A percentile compares a stretch with the other conserved stretches of the same genome.
Conservation (phyloP, 1,140 invertebrate species). For the Eriocheir sinensis region DNA sequence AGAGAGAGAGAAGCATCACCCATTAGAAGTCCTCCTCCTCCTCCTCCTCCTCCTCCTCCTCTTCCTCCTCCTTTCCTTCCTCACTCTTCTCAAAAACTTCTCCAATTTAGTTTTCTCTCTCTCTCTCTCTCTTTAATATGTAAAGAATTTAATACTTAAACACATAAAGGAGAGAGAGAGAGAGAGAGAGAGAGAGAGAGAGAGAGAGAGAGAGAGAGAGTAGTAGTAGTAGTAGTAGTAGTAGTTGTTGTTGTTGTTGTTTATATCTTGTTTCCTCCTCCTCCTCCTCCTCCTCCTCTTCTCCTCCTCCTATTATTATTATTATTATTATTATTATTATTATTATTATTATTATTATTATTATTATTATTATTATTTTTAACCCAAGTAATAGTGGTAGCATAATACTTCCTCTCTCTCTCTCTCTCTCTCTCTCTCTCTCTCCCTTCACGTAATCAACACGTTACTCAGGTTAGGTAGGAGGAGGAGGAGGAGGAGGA, state of each 20-base stretch:
- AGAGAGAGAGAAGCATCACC: no score
- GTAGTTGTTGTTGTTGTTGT: not conserved
- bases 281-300: not conserved
- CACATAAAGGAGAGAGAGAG: no score
- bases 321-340: not conserved
- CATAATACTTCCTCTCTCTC: not conserved
- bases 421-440: slow-evolving; percentile 35
- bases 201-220: no score
- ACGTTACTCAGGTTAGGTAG: not conserved
- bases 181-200: no score
- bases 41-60: no score
- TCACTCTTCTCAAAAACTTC: no score
- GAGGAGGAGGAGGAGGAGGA: not conserved
- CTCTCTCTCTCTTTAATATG: no score
- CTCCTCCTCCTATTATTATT: not conserved
- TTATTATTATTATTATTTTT: not conserved
- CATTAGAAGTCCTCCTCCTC: no score
- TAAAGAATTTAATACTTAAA: no score
- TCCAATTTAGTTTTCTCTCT: no score
- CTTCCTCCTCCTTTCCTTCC: no score
- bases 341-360: not conserved
- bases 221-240: not conserved
- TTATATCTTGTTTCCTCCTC: not conserved
- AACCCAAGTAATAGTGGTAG: not conserved
- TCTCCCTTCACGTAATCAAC: not conserved